Conservation (phyloP, 2,113 vertebrate species). For the Chamaetylas fuelleborni region DNA sequence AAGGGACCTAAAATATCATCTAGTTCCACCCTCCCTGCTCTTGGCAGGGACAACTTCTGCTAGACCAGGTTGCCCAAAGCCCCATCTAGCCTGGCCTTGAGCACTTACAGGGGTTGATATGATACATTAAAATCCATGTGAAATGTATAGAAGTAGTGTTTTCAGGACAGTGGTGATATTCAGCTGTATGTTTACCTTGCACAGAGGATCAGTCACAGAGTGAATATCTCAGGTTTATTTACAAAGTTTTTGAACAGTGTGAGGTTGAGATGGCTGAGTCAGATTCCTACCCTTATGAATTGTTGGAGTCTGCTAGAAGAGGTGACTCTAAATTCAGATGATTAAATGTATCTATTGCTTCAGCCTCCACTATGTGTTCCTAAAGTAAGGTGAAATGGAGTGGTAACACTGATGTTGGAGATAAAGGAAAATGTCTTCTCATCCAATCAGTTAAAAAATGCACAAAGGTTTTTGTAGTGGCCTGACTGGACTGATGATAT, state of each 20-base stretch:
- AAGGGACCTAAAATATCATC: too few species aligned
- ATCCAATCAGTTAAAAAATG: background rate
- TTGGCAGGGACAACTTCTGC: background rate
- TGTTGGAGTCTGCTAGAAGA: background rate
- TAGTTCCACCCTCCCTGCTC: background rate
- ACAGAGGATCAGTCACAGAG: background rate
- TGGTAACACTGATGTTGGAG: background rate
- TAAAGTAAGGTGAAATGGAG: background rate
- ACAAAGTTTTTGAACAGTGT: background rate
- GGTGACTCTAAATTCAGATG: background rate
- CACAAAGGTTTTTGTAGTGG: background rate
- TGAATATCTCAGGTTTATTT: background rate
- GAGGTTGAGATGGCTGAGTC: background rate
- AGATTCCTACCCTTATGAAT: background rate
- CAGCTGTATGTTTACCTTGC: background rate
- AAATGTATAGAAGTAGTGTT: background rate
- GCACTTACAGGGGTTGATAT: background rate
- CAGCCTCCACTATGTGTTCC: background rate
- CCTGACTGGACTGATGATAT: background rate
- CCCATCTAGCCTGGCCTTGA: background rate
- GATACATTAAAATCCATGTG: background rate
- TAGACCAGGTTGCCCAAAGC: background rate
- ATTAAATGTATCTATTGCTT: background rate
- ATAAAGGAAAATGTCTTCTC: background rate
- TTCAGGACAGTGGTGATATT: background rate